phyloP scores from a whole-genome alignment of 2,888 invertebrate genomes.

The Schizaphis graminum region DNA sequence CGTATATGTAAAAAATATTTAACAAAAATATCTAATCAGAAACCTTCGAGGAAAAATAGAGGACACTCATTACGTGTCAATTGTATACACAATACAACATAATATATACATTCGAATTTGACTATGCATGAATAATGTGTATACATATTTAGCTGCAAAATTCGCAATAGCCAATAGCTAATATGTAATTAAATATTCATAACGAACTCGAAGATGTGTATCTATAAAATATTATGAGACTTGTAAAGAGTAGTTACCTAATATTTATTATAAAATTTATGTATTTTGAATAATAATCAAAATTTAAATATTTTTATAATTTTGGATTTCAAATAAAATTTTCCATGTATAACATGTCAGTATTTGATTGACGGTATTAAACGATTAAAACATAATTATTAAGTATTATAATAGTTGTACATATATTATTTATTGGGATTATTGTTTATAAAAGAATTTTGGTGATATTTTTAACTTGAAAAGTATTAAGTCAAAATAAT shows the following conservation, averaged over 20 bases:
- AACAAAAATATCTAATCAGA: slow-evolving; percentile 52
- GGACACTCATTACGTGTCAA: slow-evolving; percentile 33
- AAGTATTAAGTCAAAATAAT: background rate
- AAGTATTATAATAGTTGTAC: background rate
- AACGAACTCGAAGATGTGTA: background rate
- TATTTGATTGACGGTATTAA: background rate
- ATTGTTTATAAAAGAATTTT: background rate
- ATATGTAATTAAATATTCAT: background rate
- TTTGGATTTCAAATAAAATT: background rate
- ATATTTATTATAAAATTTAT: background rate
- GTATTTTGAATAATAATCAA: background rate
- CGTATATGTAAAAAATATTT: slow-evolving; percentile 45
- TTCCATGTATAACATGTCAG: background rate
- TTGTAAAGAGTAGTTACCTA: background rate
- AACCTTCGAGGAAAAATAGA: slow-evolving; percentile 54
- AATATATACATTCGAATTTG: slow-evolving; percentile 7
- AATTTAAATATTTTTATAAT: too few relatives aligned
- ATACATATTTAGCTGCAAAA: background rate
- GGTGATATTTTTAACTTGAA: background rate
- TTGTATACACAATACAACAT: background rate
- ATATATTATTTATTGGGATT: background rate
- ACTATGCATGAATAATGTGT: background rate
- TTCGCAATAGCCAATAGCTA: slow-evolving; percentile 4
- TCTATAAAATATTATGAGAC: background rate
- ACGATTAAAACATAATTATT: background rate